Evolutionary conservation across 2,888 invertebrate genomes (phyloP).

Genomic region (Hydroisotoma schaefferi): DNA sequence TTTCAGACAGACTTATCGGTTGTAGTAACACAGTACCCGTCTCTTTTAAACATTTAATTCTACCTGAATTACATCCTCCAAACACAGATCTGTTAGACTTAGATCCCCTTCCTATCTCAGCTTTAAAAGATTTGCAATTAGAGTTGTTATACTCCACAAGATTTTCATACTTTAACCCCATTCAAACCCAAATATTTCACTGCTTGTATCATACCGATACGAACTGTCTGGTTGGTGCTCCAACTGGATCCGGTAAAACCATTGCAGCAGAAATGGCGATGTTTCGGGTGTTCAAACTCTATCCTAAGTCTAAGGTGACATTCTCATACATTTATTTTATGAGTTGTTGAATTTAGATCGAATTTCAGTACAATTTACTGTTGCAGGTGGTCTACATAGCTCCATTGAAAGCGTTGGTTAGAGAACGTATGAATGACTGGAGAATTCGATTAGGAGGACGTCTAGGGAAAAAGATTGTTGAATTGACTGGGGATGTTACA

Average conservation of each 20-base stretch:
- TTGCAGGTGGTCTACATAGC: slow-evolving; percentile 90
- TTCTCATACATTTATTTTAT: background rate
- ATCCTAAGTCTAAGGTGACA: slow-evolving; percentile 70
- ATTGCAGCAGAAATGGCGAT: slow-evolving; percentile 97
- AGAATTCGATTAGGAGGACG: slow-evolving; percentile 69
- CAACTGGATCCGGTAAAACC: slow-evolving; percentile 80
- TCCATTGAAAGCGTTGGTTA: slow-evolving; percentile 93
- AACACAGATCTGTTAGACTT: slow-evolving; percentile 89
- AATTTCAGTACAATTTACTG: slow-evolving; percentile 46
- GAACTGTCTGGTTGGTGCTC: slow-evolving; percentile 77
- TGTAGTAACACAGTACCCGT: slow-evolving; percentile 57
- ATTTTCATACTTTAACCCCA: slow-evolving; percentile 95
- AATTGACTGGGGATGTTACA: slow-evolving; percentile 89
- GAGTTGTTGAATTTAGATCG: slow-evolving; percentile 6
- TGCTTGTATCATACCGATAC: slow-evolving; percentile 90
- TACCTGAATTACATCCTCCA: slow-evolving; percentile 87
- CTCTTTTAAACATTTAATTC: slow-evolving; percentile 76
- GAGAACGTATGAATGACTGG: slow-evolving; percentile 97
- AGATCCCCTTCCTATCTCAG: slow-evolving; percentile 81
- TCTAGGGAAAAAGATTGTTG: slow-evolving; percentile 80
- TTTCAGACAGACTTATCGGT: slow-evolving; percentile 80
- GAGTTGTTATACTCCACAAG: slow-evolving; percentile 71
- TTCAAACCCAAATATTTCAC: slow-evolving; percentile 97
- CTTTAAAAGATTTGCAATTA: slow-evolving; percentile 70
- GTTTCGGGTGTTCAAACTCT: slow-evolving; percentile 79